These are phyloP conservation scores for Ochotona curzoniae DNA, from an alignment of 2,113 vertebrate genomes.

Conservation along the genomic window DNA sequence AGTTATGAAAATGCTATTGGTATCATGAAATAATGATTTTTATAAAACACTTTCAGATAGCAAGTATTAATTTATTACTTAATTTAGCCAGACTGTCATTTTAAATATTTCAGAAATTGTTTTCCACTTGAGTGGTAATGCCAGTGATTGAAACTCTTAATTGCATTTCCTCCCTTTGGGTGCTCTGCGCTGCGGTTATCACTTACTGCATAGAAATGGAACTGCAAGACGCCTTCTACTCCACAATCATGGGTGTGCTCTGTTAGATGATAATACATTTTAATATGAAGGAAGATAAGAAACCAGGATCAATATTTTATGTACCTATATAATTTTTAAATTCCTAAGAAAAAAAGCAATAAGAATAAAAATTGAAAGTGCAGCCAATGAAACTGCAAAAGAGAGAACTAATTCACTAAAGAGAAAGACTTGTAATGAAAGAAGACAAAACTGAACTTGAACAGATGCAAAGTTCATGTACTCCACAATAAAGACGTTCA, in stretches of 20 bases:
- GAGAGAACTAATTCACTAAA: not conserved
- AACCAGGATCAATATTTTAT: conserved; percentile 53
- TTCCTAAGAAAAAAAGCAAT: conserved; percentile 41
- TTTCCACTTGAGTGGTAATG: conserved; percentile 78
- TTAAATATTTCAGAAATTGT: conserved; percentile 66
- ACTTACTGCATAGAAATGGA: conserved; percentile 76
- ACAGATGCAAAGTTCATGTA: not conserved
- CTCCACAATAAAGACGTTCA: not conserved
- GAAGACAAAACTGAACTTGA: not conserved
- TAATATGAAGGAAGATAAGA: conserved; percentile 52
- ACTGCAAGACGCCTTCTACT: conserved; percentile 69
- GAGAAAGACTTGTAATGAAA: not conserved
- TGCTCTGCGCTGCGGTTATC: conserved; percentile 70
- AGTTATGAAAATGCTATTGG: not conserved
- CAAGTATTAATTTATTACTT: conserved; percentile 53
- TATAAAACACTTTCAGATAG: not conserved
- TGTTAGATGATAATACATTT: conserved; percentile 63
- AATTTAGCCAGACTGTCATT: conserved; percentile 64
- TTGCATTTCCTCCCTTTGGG: conserved; percentile 79
- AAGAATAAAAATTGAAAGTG: conserved; percentile 56
- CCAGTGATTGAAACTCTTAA: conserved; percentile 74
- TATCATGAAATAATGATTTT: conserved; percentile 48
- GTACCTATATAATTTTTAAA: conserved; percentile 51
- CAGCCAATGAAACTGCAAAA: conserved; percentile 14
- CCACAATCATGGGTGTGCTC: conserved; percentile 74